Evolutionary conservation across 1,140 invertebrate genomes (phyloP), one percentile per base, ranked within the genome.

Genomic region (Bicyclus anynana): DNA sequence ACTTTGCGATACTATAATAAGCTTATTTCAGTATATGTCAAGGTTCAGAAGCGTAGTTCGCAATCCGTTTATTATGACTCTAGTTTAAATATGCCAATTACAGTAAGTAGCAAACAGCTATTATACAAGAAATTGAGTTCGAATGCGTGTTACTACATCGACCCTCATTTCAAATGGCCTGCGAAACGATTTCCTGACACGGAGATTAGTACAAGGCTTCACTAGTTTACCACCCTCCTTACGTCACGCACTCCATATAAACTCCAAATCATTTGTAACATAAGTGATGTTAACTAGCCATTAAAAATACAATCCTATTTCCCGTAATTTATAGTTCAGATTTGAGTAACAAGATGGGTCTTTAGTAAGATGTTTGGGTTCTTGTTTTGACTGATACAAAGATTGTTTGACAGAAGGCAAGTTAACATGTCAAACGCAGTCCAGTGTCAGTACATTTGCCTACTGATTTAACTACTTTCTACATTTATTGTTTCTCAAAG

Each of bases 131-230:
- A 78, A 84, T 80, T 77, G 69, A 77, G 75, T 75, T 77, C 73
- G 66, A 82, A 84, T 79, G 83, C 83, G 78, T 86, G 84, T 77
- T 81, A 78, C 69, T 75, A 71, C 65, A 81, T 71, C 62, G 58
- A 74, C 80, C 80, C 83, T 69, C 76, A 69, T 76, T 86, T 82
- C 77, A 86, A 86, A 87, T 86, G 85, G 82, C 64, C 85, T 86
- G 83, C 82, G 77, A 84, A 88, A 86, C 83, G 83, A 88, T 86
- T 88, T 84, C 83, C 83, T 88, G 85, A 88, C 85, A 88, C 77
- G 85, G 85, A 84, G 85, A 88, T 88, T 88, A 88, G 85, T 84
- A 88, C 85, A 85, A 86, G 82, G 79, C 82, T 84, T 85, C 85
- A 85, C 85, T 82, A 72, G 67, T 72, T 83, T 82, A 79, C 78